phyloP scores from a whole-genome alignment of 2,113 vertebrate species.

The Microcebus tavaratra region DNA sequence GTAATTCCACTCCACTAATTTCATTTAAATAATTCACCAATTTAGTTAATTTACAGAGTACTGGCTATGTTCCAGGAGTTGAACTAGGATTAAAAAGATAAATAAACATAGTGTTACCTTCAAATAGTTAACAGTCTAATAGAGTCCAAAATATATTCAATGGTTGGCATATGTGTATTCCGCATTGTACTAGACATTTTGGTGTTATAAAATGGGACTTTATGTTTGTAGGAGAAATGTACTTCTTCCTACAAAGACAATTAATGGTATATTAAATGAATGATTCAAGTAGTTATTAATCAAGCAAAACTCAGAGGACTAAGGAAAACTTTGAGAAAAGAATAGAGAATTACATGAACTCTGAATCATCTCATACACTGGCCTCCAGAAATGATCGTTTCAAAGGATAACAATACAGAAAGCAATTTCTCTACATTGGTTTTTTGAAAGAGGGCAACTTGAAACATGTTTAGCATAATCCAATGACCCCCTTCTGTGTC shows the following conservation, averaged over 20 bases:
- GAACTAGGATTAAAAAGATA: background rate
- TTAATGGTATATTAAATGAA: background rate
- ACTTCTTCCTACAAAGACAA: background rate
- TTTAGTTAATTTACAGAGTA: background rate
- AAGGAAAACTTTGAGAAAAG: background rate
- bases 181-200: background rate
- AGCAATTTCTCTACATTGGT: background rate
- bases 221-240: background rate
- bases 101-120: background rate
- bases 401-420: background rate
- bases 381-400: background rate
- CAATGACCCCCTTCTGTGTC: background rate
- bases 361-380: background rate
- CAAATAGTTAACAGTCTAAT: background rate
- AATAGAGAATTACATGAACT: background rate
- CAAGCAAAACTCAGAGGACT: background rate
- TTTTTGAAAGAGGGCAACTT: background rate
- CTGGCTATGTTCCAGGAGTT: background rate
- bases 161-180: background rate
- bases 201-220: background rate
- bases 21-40: background rate
- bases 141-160: background rate
- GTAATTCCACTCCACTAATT: background rate
- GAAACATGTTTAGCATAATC: background rate
- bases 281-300: background rate